phyloP scores from a whole-genome alignment of 1,140 invertebrate genomes.

The Melanaphis sacchari region DNA sequence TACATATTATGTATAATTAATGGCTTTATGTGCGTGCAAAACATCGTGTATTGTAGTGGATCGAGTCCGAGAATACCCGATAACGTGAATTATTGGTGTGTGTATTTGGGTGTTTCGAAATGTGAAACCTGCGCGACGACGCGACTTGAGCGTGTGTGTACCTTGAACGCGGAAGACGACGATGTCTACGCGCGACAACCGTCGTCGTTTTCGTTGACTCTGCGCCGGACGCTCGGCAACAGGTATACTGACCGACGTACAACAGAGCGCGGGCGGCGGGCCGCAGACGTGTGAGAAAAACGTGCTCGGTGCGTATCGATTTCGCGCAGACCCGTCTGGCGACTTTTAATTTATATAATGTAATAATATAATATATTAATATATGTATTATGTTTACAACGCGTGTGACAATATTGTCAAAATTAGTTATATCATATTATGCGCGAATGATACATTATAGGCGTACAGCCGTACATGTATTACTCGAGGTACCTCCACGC shows the following conservation, averaged over 20 bases:
- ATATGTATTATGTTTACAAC: neutral
- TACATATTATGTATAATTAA: too few species aligned
- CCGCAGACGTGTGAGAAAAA: conserved; percentile 37
- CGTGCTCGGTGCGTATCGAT: conserved; percentile 22
- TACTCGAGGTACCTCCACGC: neutral
- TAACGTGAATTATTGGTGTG: neutral
- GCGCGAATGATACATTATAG: neutral
- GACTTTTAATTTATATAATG: conserved; percentile 1
- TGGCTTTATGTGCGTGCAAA: too few species aligned
- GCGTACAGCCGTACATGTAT: too few species aligned
- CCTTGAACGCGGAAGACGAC: neutral
- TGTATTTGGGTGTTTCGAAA: conserved; percentile 11
- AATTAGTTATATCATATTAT: neutral
- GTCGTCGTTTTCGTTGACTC: neutral
- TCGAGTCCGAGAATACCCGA: neutral
- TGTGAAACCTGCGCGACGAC: neutral
- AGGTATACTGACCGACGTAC: neutral
- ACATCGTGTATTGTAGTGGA: too few species aligned
- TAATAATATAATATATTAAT: neutral
- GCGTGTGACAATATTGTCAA: neutral
- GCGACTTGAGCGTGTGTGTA: neutral
- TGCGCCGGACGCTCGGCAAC: neutral
- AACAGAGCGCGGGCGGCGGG: neutral
- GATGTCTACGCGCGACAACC: neutral
- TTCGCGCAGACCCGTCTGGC: neutral